These are phyloP conservation scores for roundworm (Caenorhabditis elegans) DNA, from an alignment of 1,140 invertebrate species.

Conservation along the genomic window DNA sequence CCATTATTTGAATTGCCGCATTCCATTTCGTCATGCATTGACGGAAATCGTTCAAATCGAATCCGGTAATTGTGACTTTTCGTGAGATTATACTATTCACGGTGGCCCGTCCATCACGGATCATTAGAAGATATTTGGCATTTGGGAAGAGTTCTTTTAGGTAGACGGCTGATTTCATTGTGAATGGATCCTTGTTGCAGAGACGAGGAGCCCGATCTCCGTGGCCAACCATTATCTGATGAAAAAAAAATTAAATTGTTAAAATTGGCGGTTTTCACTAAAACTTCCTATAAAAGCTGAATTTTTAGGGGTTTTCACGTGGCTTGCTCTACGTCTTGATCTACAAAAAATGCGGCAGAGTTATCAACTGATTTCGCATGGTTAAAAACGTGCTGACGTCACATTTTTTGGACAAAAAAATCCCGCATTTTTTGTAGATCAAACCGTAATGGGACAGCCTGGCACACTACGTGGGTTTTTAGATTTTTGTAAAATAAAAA, in stretches of 20 bases:
- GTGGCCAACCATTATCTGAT: slow-evolving; percentile 84
- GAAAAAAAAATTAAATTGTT: slow-evolving; percentile 3
- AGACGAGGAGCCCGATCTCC: slow-evolving; percentile 84
- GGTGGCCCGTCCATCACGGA: slow-evolving; percentile 88
- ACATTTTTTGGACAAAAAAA: no score
- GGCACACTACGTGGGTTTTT: no score
- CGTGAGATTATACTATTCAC: slow-evolving; percentile 96
- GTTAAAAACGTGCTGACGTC: no score
- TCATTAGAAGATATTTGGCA: slow-evolving; percentile 95
- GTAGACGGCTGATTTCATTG: slow-evolving; percentile 87
- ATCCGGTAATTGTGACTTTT: slow-evolving; percentile 81
- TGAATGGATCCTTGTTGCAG: slow-evolving; percentile 98
- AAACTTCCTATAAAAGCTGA: no score
- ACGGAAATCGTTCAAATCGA: slow-evolving; percentile 80
- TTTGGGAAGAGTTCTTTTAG: slow-evolving; percentile 71
- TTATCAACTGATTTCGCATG: no score
- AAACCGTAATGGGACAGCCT: no score
- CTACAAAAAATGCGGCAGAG: no score
- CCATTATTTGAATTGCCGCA: slow-evolving; percentile 76
- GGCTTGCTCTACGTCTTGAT: no score
- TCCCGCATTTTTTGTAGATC: no score
- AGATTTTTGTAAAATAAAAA: no score
- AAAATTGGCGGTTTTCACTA: background rate
- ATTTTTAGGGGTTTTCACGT: no score
- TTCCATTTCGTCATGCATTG: slow-evolving; percentile 76